Base-by-base conservation (phyloP, 2,113 vertebrate species). In the Recurvirostra avosetta region DNA sequence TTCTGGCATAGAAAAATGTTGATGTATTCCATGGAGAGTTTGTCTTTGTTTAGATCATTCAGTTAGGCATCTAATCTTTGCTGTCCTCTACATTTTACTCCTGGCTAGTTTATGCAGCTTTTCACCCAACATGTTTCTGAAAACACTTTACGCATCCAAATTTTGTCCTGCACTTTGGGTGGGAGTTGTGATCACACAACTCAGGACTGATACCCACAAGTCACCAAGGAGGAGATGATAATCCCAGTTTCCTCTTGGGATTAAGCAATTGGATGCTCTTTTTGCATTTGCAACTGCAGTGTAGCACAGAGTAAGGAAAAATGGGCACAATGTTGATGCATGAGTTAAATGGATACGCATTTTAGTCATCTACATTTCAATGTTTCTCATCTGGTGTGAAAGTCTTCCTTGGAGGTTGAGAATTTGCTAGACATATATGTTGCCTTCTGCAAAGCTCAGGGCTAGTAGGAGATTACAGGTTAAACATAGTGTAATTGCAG, bases 311-410 rank as follows among this genome's bases (percentile, higher is more conserved):
- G 5, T 3, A 5, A 61, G 18, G 5, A 61, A 52, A 66, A 70
- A 62, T 3, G 2, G 38, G 21, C 43, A 20, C 32, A 38, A 30
- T 2, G 8, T 29, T 2, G 0, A 15, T 40, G 21, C 6, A 30
- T 12, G 20, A 22, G 14, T 7, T 40, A 52, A 61, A 43, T 12
- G 8, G 29, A 38, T 8, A 27, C 6, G 17, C 11, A 22, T 61
- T 81, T 59, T 55, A 21, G 16, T 75, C 16, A 50, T 34, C 32
- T 72, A 8, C 30, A 12, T 47, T 26, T 71, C n/a, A 49, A 0
- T 34, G 14, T 26, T 61, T 61, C 25, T 92, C 14, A 38, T 61
- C 17, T 34, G 11, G 3, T 34, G 4, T 40, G 45, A 49, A 91
- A 71, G 3, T 36, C 61, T 68, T 81, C 43, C 67, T 50, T 55